Base-by-base conservation (phyloP, 2,888 invertebrate species). In the Diadegma fenestrale region DNA sequence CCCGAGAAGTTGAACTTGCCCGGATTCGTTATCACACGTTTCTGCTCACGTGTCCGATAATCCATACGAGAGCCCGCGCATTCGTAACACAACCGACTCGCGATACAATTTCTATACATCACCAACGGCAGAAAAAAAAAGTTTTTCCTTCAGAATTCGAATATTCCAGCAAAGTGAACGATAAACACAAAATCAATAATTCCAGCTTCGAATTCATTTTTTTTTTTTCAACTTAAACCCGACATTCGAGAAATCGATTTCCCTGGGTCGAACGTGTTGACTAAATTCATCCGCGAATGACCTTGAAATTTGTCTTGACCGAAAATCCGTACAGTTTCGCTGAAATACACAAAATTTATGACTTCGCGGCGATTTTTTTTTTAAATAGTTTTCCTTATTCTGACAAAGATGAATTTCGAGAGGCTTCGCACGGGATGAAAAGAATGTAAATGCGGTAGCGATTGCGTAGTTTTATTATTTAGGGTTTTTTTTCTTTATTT, bases 21-120 rank as follows among this genome's bases (percentile, higher is more conserved):
- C 14, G 61, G 6, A 37, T 22, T 43, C 51, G 14, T 61, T 61
- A 73, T 41, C 45, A 6, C 69, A 68, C 43, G 26, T 26, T 45
- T 73, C n/a, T 8, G 61, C 22, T 41, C 58, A 45, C 73, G 73
- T 73, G 61, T 26, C 22, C 61, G 22, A 41, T 37, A 37, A 72
- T 72, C 41, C 61, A 22, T 72, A 12, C 22, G 19, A 33, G 26
- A 72, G 54, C 37, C 22, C 73, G 43, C 22, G 30, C 43, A 61
- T 41, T 61, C 41, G 72, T 41, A 45, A 14, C 41, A n/a, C 41
- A n/a, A 45, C 61, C 17, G 26, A 37, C 17, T 19, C n/a, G 30
- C 37, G 37, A 58, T 14, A 37, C 33, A 37, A 6, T 37, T 37
- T 5, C 37, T 26, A 5, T 41, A 17, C 5, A 8, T 30, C 14